Evolutionary conservation across 2,113 vertebrate genomes (phyloP), one percentile per base, ranked within the genome.

Genomic region (Syngnathus typhle): DNA sequence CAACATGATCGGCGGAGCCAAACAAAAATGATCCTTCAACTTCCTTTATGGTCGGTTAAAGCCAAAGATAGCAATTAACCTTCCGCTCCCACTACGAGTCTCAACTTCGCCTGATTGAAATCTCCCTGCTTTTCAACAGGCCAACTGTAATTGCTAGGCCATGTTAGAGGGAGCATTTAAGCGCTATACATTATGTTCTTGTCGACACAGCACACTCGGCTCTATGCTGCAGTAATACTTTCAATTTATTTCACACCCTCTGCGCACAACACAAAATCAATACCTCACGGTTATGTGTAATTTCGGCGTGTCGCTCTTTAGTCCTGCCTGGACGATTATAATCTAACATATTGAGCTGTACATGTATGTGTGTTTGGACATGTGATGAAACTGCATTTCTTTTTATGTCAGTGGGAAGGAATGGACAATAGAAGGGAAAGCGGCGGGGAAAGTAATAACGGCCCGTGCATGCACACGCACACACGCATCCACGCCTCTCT

Each of bases 191-290:
- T 84, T 74, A 78, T 79, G 74, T 84, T 79, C 73, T 60, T 81
- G 84, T 85, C 75, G 64, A 67, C 27, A 9, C 62, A 44, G 67
- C 69, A 68, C 76, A 67, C 77, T 80, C 67, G 47, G 61, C 64
- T 70, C 60, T 2, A 63, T 41, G 73, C 75, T 15, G 59, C 54
- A 27, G 70, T 80, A 79, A 83, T 73, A 77, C 77, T 84, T 84
- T 77, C 79, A 73, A 81, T 89, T 84, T 87, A 84, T 87, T 89
- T 89, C 86, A 88, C 86, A 86, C 84, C 72, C 82, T 65, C 78
- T 86, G 85, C 79, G 80, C 83, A 79, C 68, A 82, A 87, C 85
- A 87, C 79, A 78, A 83, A 87, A 88, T 88, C 86, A 80, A 86
- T 87, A 86, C 60, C 76, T 85, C 72, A 81, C 77, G 71, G 63